Percentiles rank a stretch among this genome's conserved stretches.
Conservation (phyloP, 2,113 vertebrate species). For the Cyanoramphus novaezelandiae region DNA sequence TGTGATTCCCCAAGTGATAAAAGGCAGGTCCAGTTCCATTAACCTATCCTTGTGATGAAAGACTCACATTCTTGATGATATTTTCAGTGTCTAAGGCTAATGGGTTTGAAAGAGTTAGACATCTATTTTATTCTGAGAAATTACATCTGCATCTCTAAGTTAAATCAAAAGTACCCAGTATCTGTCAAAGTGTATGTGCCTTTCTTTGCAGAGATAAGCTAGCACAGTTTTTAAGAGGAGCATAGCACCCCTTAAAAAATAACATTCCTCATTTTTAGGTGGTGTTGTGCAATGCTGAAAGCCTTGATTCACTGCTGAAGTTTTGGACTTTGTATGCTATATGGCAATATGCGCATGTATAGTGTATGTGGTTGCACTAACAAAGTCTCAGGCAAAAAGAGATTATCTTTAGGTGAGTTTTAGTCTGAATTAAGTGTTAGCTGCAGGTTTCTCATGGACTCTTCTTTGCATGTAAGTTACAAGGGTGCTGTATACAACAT, state of each 20-base stretch:
- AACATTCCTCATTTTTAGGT: not conserved
- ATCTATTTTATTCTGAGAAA: not conserved
- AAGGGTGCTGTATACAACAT: not conserved
- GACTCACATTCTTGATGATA: not conserved
- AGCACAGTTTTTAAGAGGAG: not conserved
- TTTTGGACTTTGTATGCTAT: not conserved
- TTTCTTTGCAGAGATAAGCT: not conserved
- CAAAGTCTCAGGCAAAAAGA: not conserved
- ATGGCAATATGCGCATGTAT: not conserved
- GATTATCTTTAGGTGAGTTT: not conserved
- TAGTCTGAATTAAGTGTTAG: not conserved
- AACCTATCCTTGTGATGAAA: not conserved
- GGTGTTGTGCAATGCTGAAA: not conserved
- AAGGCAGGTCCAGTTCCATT: not conserved
- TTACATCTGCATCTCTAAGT: not conserved
- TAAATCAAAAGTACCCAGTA: not conserved
- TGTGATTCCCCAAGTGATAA: not conserved
- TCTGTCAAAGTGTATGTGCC: not conserved
- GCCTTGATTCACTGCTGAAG: not conserved
- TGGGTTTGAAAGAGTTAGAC: not conserved
- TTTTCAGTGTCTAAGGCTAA: not conserved
- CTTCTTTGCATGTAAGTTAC: not conserved
- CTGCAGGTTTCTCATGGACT: not conserved
- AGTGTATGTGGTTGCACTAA: not conserved
- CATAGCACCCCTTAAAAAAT: not conserved